phyloP scores from a whole-genome alignment of 2,888 invertebrate genomes.

The Bellardia pandia region DNA sequence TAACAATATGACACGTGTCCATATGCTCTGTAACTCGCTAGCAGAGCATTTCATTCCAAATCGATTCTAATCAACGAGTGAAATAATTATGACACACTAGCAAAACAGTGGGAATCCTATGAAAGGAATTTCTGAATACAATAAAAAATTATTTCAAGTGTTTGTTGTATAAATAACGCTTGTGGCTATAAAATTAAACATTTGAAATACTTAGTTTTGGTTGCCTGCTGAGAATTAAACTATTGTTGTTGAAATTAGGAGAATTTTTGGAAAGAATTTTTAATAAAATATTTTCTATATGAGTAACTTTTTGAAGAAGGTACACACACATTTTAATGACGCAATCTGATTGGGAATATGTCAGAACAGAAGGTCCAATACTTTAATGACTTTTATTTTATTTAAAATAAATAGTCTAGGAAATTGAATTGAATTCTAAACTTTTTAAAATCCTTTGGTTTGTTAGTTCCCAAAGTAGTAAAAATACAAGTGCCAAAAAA shows the following conservation, averaged over 20 bases:
- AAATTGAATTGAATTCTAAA: no score
- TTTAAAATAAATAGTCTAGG: no score
- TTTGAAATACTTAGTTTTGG: background rate
- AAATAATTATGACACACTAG: constrained; percentile 40
- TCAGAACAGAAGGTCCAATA: no score
- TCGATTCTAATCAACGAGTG: constrained; percentile 44
- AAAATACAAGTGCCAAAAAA: no score
- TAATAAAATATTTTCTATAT: background rate
- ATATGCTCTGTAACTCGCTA: constrained; percentile 21
- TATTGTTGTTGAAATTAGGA: constrained; percentile 41
- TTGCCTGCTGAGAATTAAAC: constrained; percentile 45
- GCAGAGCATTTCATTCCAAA: constrained; percentile 23
- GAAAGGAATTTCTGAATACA: background rate
- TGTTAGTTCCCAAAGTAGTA: no score
- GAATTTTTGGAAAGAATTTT: background rate
- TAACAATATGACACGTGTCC: constrained; percentile 49
- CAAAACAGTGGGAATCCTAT: constrained; percentile 63
- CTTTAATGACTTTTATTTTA: no score
- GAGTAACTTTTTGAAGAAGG: background rate
- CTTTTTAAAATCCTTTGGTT: no score
- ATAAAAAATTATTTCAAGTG: constrained; percentile 47
- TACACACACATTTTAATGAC: background rate
- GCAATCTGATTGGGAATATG: background rate
- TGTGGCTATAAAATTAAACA: constrained; percentile 59
- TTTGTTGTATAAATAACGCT: constrained; percentile 60